Percentiles rank a stretch among this genome's conserved stretches.
phyloP scores from a whole-genome alignment of 1,140 invertebrate genomes.

The Lethrus apterus region DNA sequence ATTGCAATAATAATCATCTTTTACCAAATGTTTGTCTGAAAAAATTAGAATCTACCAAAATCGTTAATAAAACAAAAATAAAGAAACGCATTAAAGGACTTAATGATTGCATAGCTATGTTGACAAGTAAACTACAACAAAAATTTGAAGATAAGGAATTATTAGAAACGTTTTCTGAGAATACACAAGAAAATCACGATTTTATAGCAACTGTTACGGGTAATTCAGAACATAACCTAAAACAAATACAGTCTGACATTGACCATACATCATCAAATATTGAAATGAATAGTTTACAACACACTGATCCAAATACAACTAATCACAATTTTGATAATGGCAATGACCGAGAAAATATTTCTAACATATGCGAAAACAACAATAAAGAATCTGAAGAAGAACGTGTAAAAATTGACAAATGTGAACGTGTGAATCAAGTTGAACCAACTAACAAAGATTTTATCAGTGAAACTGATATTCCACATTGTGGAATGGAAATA shows the following conservation, averaged over 20 bases:
- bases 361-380: neutral
- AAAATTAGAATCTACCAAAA: too few relatives aligned
- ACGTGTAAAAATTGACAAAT: neutral
- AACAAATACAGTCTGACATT: neutral
- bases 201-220: neutral
- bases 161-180: neutral
- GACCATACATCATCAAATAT: neutral
- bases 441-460: neutral
- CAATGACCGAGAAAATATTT: neutral
- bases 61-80: conserved; percentile 29
- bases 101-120: conserved; percentile 50
- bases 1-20: too few relatives aligned
- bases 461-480: too few relatives aligned
- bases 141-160: conserved; percentile 4
- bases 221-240: neutral
- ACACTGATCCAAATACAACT: too few relatives aligned
- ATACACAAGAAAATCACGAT: neutral
- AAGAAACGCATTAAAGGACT: conserved; percentile 39
- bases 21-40: too few relatives aligned
- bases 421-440: neutral
- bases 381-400: neutral
- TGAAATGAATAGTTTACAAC: too few relatives aligned
- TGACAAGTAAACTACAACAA: conserved; percentile 44
- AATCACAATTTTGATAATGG: too few relatives aligned
- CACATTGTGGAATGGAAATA: too few relatives aligned